Evolutionary conservation across 2,888 invertebrate species (phyloP).

Genomic region (Hybos culiciformis): DNA sequence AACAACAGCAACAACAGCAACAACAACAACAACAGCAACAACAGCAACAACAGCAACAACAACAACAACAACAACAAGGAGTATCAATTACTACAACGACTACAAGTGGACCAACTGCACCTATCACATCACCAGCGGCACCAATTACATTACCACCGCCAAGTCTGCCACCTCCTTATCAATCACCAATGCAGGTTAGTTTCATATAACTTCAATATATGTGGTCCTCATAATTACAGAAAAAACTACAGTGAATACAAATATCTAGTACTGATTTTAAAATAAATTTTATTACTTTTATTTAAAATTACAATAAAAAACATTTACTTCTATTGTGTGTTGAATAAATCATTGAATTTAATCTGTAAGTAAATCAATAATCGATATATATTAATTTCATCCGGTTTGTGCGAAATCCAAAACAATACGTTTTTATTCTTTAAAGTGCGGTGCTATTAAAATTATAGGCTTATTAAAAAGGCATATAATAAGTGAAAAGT

Average conservation of each 20-base stretch:
- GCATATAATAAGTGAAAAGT: too few species aligned
- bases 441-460: too few species aligned
- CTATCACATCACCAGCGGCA: conserved; percentile 55
- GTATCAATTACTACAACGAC: too few species aligned
- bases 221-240: too few species aligned
- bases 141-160: conserved; percentile 53
- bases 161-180: conserved; percentile 48
- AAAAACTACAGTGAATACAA: not conserved
- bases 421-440: too few species aligned
- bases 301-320: not conserved
- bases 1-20: conserved; percentile 6
- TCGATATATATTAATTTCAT: too few species aligned
- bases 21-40: conserved; percentile 8
- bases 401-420: too few species aligned
- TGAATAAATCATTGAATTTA: too few species aligned
- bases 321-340: too few species aligned
- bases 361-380: not conserved
- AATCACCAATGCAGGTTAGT: conserved; percentile 35
- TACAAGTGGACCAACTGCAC: conserved; percentile 34
- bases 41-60: conserved; percentile 18
- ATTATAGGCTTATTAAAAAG: too few species aligned
- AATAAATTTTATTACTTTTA: not conserved
- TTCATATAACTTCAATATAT: too few species aligned
- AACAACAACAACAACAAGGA: too few species aligned
- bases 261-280: not conserved